Percentiles rank a stretch among this genome's conserved stretches.
Conservation (phyloP, 2,888 invertebrate genomes). For the Disparrhopalites patrizii region DNA sequence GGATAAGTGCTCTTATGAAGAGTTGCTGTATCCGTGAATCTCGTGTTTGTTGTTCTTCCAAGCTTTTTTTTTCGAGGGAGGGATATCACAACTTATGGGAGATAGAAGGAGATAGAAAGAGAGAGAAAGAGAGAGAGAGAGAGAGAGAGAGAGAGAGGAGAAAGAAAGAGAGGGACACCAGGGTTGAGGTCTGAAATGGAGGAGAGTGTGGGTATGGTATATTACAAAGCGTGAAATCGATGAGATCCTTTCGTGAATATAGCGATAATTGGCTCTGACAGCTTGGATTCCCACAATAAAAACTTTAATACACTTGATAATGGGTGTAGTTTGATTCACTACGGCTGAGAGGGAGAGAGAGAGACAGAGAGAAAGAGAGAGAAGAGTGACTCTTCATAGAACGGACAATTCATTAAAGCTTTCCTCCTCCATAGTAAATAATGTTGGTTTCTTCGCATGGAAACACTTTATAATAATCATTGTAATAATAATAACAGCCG, state of each 20-base stretch:
- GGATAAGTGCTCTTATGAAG: no score
- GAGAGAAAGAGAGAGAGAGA: background rate
- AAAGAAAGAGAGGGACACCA: background rate
- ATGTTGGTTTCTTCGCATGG: no score
- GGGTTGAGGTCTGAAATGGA: background rate
- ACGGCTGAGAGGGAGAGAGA: background rate
- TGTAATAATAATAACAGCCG: no score
- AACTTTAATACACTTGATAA: constrained; percentile 36
- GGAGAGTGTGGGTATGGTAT: background rate
- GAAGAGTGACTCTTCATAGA: constrained; percentile 25
- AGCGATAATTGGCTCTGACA: constrained; percentile 49
- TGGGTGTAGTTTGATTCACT: constrained; percentile 21
- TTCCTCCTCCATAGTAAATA: no score
- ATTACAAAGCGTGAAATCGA: constrained; percentile 44
- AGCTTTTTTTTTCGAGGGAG: no score
- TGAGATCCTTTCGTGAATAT: constrained; percentile 48
- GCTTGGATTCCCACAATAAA: constrained; percentile 47
- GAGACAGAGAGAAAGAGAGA: no score
- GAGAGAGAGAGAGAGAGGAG: background rate
- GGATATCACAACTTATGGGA: no score
- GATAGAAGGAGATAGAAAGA: no score
- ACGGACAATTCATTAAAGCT: constrained; percentile 40
- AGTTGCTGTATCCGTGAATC: no score
- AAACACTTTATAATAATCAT: no score
- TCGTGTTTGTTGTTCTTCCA: no score